phyloP scores from a whole-genome alignment of 2,113 vertebrate species.

The Malaclemys terrapin region DNA sequence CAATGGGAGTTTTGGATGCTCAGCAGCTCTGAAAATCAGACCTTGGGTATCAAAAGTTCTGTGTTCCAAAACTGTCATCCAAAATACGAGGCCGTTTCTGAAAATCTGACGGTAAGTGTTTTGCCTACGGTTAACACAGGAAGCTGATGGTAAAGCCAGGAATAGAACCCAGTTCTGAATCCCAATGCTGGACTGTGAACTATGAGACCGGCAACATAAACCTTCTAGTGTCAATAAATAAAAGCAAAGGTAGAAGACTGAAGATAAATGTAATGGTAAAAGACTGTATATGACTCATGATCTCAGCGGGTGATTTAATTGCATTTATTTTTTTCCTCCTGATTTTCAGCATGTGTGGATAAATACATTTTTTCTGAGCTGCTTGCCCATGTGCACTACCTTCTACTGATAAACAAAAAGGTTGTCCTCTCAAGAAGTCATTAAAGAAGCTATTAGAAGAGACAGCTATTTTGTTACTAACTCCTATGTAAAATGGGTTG shows the following conservation, averaged over 20 bases:
- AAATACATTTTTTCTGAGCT: conserved; percentile 25
- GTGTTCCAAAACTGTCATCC: background rate
- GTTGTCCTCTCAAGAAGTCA: conserved; percentile 7
- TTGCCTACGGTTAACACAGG: background rate
- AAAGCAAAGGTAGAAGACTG: conserved; percentile 5
- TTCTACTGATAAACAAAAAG: conserved; percentile 5
- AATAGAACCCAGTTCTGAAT: background rate
- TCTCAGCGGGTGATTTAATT: conserved; percentile 24
- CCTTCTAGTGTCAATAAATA: background rate
- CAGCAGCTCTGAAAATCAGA: background rate
- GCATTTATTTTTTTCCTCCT: conserved; percentile 26
- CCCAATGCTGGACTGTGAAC: background rate
- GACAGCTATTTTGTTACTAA: background rate
- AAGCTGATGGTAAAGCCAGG: background rate
- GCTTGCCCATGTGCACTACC: conserved; percentile 29
- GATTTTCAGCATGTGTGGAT: background rate
- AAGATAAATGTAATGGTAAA: background rate
- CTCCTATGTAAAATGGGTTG: conserved; percentile 15
- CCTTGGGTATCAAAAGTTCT: background rate
- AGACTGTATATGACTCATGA: background rate
- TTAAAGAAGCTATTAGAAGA: background rate
- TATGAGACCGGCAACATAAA: background rate
- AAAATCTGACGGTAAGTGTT: background rate
- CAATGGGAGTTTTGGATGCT: background rate
- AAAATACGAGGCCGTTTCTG: background rate